Evolutionary conservation across 2,888 invertebrate species (phyloP).

Genomic region (Hydriomena furcata): DNA sequence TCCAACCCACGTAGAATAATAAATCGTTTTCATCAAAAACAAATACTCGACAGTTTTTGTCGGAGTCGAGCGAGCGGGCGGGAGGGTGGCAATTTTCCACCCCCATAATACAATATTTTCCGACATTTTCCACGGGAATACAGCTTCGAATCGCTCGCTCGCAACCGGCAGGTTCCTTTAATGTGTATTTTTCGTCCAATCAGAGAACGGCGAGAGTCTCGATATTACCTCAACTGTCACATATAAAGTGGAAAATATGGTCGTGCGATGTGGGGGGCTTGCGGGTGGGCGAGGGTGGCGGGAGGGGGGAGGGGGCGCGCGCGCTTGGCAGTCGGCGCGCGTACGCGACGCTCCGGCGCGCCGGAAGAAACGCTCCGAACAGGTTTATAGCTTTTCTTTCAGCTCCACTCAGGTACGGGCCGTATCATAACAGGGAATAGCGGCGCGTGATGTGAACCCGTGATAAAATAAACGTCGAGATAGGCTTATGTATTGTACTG

Average conservation of each 20-base stretch:
- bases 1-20: constrained; percentile 84
- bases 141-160: constrained; percentile 83
- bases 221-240: constrained; percentile 85
- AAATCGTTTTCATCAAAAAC: constrained; percentile 85
- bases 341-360: constrained; percentile 81
- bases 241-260: constrained; percentile 85
- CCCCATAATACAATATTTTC: constrained; percentile 84
- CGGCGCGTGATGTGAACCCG: constrained; percentile 84
- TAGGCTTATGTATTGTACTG: constrained; percentile 84
- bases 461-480: constrained; percentile 84
- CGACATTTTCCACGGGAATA: constrained; percentile 84
- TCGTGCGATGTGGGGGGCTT: constrained; percentile 79
- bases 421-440: constrained; percentile 84
- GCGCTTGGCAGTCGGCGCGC: constrained; percentile 74
- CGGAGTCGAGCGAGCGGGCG: constrained; percentile 81
- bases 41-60: constrained; percentile 85
- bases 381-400: constrained; percentile 85
- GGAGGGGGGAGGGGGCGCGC: constrained; percentile 45
- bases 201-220: constrained; percentile 83
- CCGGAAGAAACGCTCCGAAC: constrained; percentile 79
- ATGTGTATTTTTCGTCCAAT: constrained; percentile 85
- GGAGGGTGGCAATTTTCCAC: constrained; percentile 83
- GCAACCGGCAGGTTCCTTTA: constrained; percentile 82
- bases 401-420: constrained; percentile 82
- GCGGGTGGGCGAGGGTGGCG: constrained; percentile 39